Percentiles rank a stretch among this genome's conserved stretches.
Conservation (phyloP, 2,888 invertebrate species). For the Chorisops tibialis region DNA sequence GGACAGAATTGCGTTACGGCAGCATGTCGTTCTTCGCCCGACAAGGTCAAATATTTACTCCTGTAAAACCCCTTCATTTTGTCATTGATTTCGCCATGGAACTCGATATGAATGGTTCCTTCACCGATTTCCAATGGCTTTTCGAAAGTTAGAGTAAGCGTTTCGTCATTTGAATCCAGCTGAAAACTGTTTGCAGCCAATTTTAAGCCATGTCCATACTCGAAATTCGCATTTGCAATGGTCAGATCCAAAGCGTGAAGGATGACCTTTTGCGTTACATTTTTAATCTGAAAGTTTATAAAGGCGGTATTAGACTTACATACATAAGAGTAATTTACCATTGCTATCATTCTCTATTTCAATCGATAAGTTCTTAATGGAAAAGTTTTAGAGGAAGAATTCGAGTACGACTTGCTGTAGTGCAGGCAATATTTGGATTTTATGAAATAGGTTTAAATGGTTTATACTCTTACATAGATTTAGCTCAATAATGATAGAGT, state of each 20-base stretch:
- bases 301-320: no score
- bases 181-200: slow-evolving; percentile 40
- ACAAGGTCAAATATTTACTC: slow-evolving; percentile 73
- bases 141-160: slow-evolving; percentile 4
- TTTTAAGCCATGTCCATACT: slow-evolving; percentile 53
- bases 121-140: slow-evolving; percentile 43
- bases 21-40: slow-evolving; percentile 75
- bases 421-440: no score
- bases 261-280: slow-evolving; percentile 64
- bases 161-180: background rate
- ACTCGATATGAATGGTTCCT: slow-evolving; percentile 39
- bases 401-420: no score
- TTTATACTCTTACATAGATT: no score
- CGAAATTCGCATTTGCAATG: slow-evolving; percentile 61
- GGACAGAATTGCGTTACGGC: slow-evolving; percentile 92
- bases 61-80: slow-evolving; percentile 95
- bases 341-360: no score
- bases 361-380: no score
- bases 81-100: slow-evolving; percentile 63
- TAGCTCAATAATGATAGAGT: no score
- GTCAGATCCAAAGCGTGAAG: slow-evolving; percentile 76
- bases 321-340: no score
- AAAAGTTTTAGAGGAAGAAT: no score
- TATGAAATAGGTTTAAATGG: no score
- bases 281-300: slow-evolving; percentile 64